phyloP scores from a whole-genome alignment of 2,797 vertebrate species.

The Enteromius radiatus region DNA sequence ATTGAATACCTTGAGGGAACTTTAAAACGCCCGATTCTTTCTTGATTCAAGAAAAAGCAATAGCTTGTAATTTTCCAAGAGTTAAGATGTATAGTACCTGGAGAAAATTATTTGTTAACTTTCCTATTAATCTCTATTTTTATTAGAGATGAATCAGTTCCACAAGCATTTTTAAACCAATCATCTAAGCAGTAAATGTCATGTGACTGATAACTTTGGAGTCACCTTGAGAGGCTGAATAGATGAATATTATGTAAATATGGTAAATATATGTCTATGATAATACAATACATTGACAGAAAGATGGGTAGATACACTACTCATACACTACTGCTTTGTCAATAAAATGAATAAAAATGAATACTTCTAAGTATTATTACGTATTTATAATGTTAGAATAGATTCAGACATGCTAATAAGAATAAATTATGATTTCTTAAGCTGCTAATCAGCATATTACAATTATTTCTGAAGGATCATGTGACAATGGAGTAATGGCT shows the following conservation, averaged over 20 bases:
- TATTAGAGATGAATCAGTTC: neutral
- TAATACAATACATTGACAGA: neutral
- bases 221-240: neutral
- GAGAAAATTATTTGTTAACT: neutral
- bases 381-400: too few relatives aligned
- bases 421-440: neutral
- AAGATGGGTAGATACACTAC: neutral
- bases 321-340: neutral
- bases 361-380: too few relatives aligned
- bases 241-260: neutral
- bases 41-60: neutral
- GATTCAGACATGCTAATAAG: too few relatives aligned
- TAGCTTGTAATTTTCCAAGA: constrained; percentile 7
- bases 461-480: neutral
- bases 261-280: neutral
- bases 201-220: neutral
- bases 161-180: neutral
- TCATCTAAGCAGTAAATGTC: neutral
- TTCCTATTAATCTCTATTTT: neutral
- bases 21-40: neutral
- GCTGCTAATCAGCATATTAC: neutral
- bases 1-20: neutral
- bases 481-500: neutral
- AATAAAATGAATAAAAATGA: neutral
- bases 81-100: neutral